Percentiles rank a stretch among this genome's conserved stretches.
Evolutionary conservation across 2,113 vertebrate genomes (phyloP).

Genomic region (Macrotis lagotis): DNA sequence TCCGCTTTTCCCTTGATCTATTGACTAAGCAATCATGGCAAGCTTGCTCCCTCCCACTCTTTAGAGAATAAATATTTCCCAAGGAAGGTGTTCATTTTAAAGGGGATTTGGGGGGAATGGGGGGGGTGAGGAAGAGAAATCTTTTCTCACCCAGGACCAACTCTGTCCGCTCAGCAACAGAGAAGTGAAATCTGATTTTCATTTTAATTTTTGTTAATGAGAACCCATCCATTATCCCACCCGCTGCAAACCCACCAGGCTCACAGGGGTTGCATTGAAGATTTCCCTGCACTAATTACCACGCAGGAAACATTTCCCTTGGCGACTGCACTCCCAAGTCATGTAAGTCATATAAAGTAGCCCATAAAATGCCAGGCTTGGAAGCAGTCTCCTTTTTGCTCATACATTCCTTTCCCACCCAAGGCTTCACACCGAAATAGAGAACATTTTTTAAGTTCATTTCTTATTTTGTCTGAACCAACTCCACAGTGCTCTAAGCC

Average conservation of each 20-base stretch:
- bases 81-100: constrained; percentile 45
- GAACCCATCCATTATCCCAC: constrained; percentile 40
- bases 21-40: not conserved
- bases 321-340: constrained; percentile 33
- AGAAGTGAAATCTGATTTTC: constrained; percentile 62
- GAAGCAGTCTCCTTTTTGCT: not conserved
- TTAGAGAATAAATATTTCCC: not conserved
- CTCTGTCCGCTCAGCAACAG: constrained; percentile 1
- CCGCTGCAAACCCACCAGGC: not conserved
- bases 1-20: constrained; percentile 47
- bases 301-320: constrained; percentile 56
- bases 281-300: constrained; percentile 58
- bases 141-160: constrained; percentile 33
- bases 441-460: not conserved
- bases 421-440: constrained; percentile 4
- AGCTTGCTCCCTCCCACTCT: not conserved
- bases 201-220: constrained; percentile 71
- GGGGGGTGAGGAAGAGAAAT: not conserved
- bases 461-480: not conserved
- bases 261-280: constrained; percentile 10
- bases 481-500: not conserved
- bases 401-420: constrained; percentile 7
- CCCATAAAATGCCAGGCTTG: constrained; percentile 42
- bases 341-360: constrained; percentile 41
- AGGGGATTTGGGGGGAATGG: not conserved